Percentiles rank a stretch among this genome's conserved stretches.
Conservation (phyloP, 2,888 invertebrate species). For the Rhabditoides inermis region DNA sequence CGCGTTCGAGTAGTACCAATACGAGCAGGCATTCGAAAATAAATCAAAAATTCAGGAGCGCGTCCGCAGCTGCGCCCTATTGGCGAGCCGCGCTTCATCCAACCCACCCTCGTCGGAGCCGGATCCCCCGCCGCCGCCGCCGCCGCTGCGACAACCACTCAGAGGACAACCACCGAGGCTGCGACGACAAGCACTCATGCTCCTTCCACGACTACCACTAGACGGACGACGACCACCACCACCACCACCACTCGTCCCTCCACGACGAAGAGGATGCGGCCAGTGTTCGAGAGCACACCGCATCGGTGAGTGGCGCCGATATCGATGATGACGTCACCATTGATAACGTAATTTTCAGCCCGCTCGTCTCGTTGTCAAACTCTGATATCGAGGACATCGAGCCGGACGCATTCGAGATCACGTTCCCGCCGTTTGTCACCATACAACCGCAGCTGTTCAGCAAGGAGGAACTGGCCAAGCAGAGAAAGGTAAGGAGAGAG, state of each 20-base stretch:
- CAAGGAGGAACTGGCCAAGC: no score
- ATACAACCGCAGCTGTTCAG: slow-evolving; percentile 36
- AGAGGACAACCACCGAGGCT: slow-evolving; percentile 5
- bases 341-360: slow-evolving; percentile 13
- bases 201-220: neutral
- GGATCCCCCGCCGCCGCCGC: neutral
- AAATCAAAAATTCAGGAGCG: no score
- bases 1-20: no score
- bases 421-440: slow-evolving; percentile 47
- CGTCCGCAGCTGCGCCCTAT: no score
- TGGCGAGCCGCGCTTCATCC: no score
- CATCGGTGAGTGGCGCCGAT: slow-evolving; percentile 1
- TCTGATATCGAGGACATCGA: slow-evolving; percentile 42
- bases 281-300: slow-evolving; percentile 12
- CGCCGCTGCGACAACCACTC: neutral
- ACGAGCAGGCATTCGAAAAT: no score
- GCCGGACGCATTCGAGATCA: slow-evolving; percentile 43
- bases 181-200: slow-evolving; percentile 2
- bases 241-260: neutral
- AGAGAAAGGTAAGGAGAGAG: no score
- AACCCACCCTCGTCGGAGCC: neutral
- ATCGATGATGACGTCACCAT: neutral
- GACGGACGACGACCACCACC: neutral
- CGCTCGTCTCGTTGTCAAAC: slow-evolving; percentile 39
- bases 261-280: slow-evolving; percentile 3